phyloP scores from a whole-genome alignment of 2,888 invertebrate genomes.

The Onthophagus sagittarius region DNA sequence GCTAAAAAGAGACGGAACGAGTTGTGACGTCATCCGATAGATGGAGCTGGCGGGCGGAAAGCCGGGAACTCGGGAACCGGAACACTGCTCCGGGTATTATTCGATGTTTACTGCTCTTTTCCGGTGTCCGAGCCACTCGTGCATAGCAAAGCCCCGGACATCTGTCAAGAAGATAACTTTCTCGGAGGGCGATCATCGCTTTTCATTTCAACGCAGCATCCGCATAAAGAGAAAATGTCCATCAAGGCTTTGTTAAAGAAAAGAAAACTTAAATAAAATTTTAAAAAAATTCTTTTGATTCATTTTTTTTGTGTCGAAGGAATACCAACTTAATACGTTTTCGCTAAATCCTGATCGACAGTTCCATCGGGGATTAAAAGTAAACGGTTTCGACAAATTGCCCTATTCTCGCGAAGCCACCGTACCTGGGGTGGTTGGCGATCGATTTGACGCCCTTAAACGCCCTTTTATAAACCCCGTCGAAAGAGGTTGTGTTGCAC shows the following conservation, averaged over 20 bases:
- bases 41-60: conserved; percentile 27
- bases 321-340: background rate
- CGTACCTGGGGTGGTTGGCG: conserved; percentile 25
- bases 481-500: background rate
- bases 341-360: conserved; percentile 33
- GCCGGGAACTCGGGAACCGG: conserved; percentile 31
- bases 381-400: conserved; percentile 44
- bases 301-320: too few species aligned
- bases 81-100: conserved; percentile 37
- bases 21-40: conserved; percentile 18
- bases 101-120: conserved; percentile 39
- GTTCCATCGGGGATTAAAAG: conserved; percentile 31
- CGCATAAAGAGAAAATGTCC: background rate
- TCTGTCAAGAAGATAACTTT: conserved; percentile 32
- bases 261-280: too few species aligned
- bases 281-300: too few species aligned
- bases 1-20: conserved; percentile 14
- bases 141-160: conserved; percentile 39
- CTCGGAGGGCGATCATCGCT: background rate
- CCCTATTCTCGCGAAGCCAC: conserved; percentile 41
- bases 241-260: too few species aligned
- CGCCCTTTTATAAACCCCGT: background rate
- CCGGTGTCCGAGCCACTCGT: conserved; percentile 39
- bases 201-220: background rate
- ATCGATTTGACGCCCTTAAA: conserved; percentile 6